Evolutionary conservation across 2,113 vertebrate genomes (phyloP).

Genomic region (Chionodraco myersi): DNA sequence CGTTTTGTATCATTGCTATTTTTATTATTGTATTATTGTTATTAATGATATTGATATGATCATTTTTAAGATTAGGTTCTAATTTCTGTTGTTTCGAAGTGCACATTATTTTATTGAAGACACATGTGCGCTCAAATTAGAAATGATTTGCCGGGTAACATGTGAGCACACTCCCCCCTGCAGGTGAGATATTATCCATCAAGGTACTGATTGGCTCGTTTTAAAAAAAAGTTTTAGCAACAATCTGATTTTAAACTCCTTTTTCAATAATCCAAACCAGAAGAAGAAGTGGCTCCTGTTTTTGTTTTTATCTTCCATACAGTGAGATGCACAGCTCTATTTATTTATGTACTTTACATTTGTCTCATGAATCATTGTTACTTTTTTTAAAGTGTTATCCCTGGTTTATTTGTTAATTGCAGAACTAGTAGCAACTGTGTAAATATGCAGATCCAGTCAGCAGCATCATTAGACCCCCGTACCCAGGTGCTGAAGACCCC

Average conservation of each 20-base stretch:
- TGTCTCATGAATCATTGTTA: slow-evolving; percentile 64
- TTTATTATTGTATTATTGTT: slow-evolving; percentile 82
- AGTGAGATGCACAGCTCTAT: slow-evolving; percentile 79
- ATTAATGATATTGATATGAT: slow-evolving; percentile 83
- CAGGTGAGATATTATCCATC: slow-evolving; percentile 50
- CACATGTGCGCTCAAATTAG: slow-evolving; percentile 50
- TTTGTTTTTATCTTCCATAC: slow-evolving; percentile 50
- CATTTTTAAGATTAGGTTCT: slow-evolving; percentile 70
- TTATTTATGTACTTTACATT: slow-evolving; percentile 77
- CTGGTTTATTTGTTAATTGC: slow-evolving; percentile 55
- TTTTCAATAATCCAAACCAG: slow-evolving; percentile 24
- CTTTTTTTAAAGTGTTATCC: slow-evolving; percentile 55
- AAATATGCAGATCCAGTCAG: slow-evolving; percentile 71
- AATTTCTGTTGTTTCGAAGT: slow-evolving; percentile 73
- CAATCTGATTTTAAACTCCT: slow-evolving; percentile 7
- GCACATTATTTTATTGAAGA: slow-evolving; percentile 77
- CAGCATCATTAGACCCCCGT: slow-evolving; percentile 25
- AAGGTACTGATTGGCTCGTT: slow-evolving; percentile 63
- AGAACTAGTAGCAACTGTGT: slow-evolving; percentile 78
- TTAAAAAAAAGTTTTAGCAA: neutral
- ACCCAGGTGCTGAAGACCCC: slow-evolving; percentile 36
- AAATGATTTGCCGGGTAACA: slow-evolving; percentile 45
- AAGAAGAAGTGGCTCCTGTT: slow-evolving; percentile 40
- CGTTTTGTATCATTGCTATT: slow-evolving; percentile 86
- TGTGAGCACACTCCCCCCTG: slow-evolving; percentile 67